Evolutionary conservation across 2,113 vertebrate species (phyloP).

Genomic region (Caranx melampygus): DNA sequence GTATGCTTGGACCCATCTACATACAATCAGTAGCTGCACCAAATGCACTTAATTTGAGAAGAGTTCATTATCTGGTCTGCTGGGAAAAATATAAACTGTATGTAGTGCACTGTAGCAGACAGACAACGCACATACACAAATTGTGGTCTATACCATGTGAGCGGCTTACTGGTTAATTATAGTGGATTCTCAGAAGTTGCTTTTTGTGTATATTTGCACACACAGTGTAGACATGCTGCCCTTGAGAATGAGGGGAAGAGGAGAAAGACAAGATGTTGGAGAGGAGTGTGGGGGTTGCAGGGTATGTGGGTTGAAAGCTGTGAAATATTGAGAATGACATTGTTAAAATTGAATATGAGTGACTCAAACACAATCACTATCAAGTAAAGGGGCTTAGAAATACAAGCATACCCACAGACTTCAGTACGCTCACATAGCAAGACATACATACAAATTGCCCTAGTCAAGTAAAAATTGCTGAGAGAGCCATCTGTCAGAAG

Average conservation of each 20-base stretch:
- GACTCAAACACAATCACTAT: constrained; percentile 57
- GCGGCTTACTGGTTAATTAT: too few relatives aligned
- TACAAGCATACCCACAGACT: neutral
- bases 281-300: neutral
- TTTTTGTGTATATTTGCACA: neutral
- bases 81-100: too few relatives aligned
- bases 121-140: too few relatives aligned
- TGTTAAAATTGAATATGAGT: constrained; percentile 70
- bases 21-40: too few relatives aligned
- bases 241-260: constrained; percentile 14
- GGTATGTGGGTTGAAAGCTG: constrained; percentile 10
- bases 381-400: constrained; percentile 45
- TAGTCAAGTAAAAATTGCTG: constrained; percentile 60
- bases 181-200: too few relatives aligned
- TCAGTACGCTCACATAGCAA: neutral
- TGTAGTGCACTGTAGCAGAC: too few relatives aligned
- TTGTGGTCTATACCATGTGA: too few relatives aligned
- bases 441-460: constrained; percentile 21
- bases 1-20: too few relatives aligned
- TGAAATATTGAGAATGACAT: constrained; percentile 65
- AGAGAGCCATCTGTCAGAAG: constrained; percentile 65
- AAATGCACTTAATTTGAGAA: too few relatives aligned
- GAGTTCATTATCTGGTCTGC: too few relatives aligned
- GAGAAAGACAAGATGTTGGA: constrained; percentile 21
- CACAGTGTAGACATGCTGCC: neutral